Evolutionary conservation across 2,797 vertebrate genomes (phyloP), one percentile per base, ranked within the genome.

Genomic region (Protonibea diacanthus): DNA sequence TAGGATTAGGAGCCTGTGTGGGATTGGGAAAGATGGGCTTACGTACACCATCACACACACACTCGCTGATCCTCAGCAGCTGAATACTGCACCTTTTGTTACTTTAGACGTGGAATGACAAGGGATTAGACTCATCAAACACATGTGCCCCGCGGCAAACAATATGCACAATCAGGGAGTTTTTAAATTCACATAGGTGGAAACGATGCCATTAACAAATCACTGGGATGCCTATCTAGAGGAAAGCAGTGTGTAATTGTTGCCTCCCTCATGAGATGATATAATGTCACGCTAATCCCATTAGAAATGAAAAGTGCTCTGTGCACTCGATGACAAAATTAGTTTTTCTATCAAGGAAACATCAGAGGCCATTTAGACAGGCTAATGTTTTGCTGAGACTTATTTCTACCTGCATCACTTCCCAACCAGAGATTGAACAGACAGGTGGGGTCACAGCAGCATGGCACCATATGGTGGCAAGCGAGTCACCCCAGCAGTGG

Each of bases 71-170:
- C 83, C 88, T 65, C 69, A 40, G 80, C 79, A 81, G 81, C 71
- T 11, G 17, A 76, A 61, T 70, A 71, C 85, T 88, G 58, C 86
- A 91, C 84, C 88, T 91, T 33, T 90, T 90, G 84, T 89, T 88
- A 89, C 74, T 64, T 69, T n/a, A 81, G 89, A 89, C 86, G 67
- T 71, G 76, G 82, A 83, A 91, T 92, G 88, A 90, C 90, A 74
- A 77, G 81, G 86, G 86, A 92, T 91, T 87, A 88, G 63, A 84
- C 74, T 61, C 84, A 77, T 92, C 84, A 81, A 76, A 89, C 53
- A 20, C 56, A 79, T 78, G 76, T 67, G 67, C 68, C 81, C 75
- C 0, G 59, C 62, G 65, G 81, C 78, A 85, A 80, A 88, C 84
- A 87, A 84, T 82, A 33, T 74, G 60, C 66, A 58, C 87, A 76